Conservation (phyloP, 2,113 vertebrate species). For the Globicephala melas region DNA sequence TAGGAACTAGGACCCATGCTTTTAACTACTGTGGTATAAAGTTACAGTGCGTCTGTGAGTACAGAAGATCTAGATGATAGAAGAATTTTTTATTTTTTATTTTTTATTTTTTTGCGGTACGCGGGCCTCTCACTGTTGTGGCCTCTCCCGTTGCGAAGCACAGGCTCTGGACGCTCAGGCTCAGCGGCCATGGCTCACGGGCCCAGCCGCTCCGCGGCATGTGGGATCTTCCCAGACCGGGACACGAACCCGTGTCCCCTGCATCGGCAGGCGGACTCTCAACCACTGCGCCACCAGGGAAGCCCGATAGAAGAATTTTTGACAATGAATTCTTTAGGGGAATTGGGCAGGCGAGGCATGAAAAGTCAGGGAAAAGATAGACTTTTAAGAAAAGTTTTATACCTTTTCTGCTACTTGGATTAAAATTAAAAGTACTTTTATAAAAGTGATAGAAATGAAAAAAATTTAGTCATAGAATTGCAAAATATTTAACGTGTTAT, state of each 20-base stretch:
- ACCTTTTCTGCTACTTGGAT: background rate
- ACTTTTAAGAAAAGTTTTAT: background rate
- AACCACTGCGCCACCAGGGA: too few species aligned
- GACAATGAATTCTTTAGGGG: background rate
- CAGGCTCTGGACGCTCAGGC: too few species aligned
- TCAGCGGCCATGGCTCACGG: too few species aligned
- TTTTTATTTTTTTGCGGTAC: too few species aligned
- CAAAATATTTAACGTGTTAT: background rate
- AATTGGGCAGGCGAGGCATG: background rate
- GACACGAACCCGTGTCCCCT: too few species aligned
- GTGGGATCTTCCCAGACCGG: too few species aligned
- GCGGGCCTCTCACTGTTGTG: too few species aligned
- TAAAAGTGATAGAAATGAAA: background rate
- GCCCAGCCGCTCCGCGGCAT: too few species aligned
- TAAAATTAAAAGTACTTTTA: background rate
- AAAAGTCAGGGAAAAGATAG: background rate
- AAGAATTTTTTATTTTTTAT: background rate
- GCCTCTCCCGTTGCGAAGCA: too few species aligned
- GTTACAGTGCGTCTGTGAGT: too few species aligned
- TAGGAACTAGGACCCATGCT: background rate
- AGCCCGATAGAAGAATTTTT: background rate
- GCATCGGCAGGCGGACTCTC: too few species aligned
- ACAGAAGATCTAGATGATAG: background rate
- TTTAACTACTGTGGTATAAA: background rate
- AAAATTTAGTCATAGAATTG: background rate